Evolutionary conservation across 2,113 vertebrate genomes (phyloP).

Genomic region (Lophochroa leadbeateri): DNA sequence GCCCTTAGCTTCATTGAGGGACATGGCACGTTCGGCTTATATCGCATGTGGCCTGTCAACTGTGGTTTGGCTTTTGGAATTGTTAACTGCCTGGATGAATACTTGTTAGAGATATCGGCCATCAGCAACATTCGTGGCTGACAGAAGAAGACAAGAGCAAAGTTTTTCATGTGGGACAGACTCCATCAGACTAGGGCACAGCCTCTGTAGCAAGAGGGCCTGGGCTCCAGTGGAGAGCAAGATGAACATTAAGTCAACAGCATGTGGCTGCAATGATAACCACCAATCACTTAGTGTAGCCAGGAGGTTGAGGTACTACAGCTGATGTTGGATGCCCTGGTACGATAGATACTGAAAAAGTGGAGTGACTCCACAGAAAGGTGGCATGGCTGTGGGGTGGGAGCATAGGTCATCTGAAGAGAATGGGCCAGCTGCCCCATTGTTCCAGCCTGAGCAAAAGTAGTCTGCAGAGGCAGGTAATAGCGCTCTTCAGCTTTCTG

Average conservation of each 20-base stretch:
- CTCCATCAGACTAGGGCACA: too few relatives aligned
- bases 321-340: not conserved
- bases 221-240: not conserved
- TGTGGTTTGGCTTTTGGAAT: not conserved
- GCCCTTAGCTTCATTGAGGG: not conserved
- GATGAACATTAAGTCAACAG: not conserved
- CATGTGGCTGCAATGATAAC: not conserved
- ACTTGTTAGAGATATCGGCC: not conserved
- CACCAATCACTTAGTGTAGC: rapidly evolving
- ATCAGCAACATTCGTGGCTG: not conserved
- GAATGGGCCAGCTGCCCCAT: not conserved
- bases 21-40: not conserved
- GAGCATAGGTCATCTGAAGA: not conserved
- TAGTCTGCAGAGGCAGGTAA: not conserved
- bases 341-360: not conserved
- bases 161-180: not conserved
- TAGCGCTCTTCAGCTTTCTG: not conserved
- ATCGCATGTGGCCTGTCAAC: not conserved
- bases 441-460: not conserved
- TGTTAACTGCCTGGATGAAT: not conserved
- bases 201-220: not conserved
- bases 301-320: not conserved
- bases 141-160: not conserved
- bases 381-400: too few relatives aligned
- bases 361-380: not conserved